A percentile compares a stretch with the other conserved stretches of the same genome.
Evolutionary conservation across 2,888 invertebrate genomes (phyloP).

Genomic region (Drosophila recens): DNA sequence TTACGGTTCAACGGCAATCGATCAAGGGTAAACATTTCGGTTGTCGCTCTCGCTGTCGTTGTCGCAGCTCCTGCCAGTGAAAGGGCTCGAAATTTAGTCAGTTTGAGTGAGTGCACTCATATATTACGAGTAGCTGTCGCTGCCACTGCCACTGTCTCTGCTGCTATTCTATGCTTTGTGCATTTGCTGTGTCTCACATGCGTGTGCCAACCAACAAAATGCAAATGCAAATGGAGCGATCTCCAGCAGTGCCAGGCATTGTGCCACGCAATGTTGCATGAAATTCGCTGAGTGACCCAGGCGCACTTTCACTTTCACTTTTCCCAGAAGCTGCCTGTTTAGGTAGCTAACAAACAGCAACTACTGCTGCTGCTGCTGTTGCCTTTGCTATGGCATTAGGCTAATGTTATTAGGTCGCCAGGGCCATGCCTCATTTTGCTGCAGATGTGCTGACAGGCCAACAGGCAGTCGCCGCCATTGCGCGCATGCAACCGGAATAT

Average conservation of each 20-base stretch:
- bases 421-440: slow-evolving; percentile 70
- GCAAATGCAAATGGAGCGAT: slow-evolving; percentile 55
- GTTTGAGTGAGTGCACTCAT: slow-evolving; percentile 81
- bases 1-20: slow-evolving; percentile 79
- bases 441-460: slow-evolving; percentile 76
- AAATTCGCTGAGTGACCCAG: slow-evolving; percentile 64
- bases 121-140: slow-evolving; percentile 55
- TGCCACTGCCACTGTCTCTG: slow-evolving; percentile 2
- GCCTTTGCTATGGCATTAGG: slow-evolving; percentile 52
- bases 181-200: slow-evolving; percentile 25
- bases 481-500: slow-evolving; percentile 70
- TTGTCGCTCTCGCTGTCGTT: slow-evolving; percentile 23
- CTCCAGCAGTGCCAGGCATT: slow-evolving; percentile 61
- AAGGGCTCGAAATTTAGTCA: slow-evolving; percentile 73
- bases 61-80: slow-evolving; percentile 37
- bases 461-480: slow-evolving; percentile 51
- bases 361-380: slow-evolving; percentile 1
- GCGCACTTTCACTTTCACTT: slow-evolving; percentile 74
- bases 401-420: slow-evolving; percentile 70
- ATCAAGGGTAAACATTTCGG: slow-evolving; percentile 79
- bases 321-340: slow-evolving; percentile 31
- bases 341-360: slow-evolving; percentile 60
- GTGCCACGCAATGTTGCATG: slow-evolving; percentile 72
- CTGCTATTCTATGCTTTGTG: slow-evolving; percentile 33
- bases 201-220: slow-evolving; percentile 29